Evolutionary conservation across 2,888 invertebrate species (phyloP), one percentile per base, ranked within the genome.

Genomic region (Luperina testacea): DNA sequence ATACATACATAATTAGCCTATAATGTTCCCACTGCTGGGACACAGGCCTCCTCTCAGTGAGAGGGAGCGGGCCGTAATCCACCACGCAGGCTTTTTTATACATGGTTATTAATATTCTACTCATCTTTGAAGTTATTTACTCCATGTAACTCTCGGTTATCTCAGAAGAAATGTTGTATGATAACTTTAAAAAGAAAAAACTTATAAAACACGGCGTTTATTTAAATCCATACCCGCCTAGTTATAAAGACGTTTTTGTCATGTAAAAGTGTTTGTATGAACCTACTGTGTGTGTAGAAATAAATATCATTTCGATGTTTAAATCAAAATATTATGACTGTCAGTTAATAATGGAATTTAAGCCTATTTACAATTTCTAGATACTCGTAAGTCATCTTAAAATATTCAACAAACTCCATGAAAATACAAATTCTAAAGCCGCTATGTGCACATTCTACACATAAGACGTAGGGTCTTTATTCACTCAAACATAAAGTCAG

Each of bases 401-500:
- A n/a, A 7, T 17, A 42, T 15, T 20, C 51, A 65, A 45, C n/a
- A 48, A 65, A 57, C 32, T 4, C 45, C 24, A 42, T 17, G 24
- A 9, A 13, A 65, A 81, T 59, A 64, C 48, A 45, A n/a, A 45
- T 24, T 17, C 51, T 15, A 70, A 65, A 65, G 27, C 42, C n/a
- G 2, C 42, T 32, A 20, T 48, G 42, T 17, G 15, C 15, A n/a
- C 24, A 57, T 11, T 9, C 6, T n/a, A 61, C 7, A 65, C 27
- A 32, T 69, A 38, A 59, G 38, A 64, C 7, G 4, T 4, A 15
- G 53, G 38, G n/a, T 82, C 53, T 80, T 24, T 63, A 70, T 38
- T 67, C 67, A 80, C 0, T n/a, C 32, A 74, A 79, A 71, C 27
- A 77, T 51, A 75, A 51, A 67, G 38, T 69, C 73, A 64, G 57